Evolutionary conservation across 2,888 invertebrate species (phyloP).

Genomic region (Labia minor): DNA sequence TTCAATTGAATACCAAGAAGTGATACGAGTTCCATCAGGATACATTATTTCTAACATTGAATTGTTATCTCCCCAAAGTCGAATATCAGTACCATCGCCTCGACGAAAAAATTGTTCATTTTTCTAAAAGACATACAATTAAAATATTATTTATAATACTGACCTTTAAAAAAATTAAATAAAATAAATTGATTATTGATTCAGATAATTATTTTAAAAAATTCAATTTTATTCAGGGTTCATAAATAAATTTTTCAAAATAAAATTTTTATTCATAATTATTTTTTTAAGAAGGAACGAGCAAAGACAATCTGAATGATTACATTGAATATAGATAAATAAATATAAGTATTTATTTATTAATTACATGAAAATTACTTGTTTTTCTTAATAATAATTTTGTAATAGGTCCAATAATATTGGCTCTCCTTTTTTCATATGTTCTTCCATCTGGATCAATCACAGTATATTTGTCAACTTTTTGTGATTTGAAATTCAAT

Average conservation of each 20-base stretch:
- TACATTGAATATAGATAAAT: too few species aligned
- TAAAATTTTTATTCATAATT: too few species aligned
- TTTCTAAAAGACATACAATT: not conserved
- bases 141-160: too few species aligned
- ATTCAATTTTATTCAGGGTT: too few species aligned
- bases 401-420: not conserved
- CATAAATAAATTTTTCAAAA: too few species aligned
- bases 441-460: not conserved
- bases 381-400: not conserved
- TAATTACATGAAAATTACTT: not conserved
- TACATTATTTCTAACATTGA: not conserved
- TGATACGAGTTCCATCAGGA: not conserved
- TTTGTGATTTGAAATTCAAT: not conserved
- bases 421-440: not conserved
- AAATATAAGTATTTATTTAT: too few species aligned
- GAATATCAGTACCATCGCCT: not conserved
- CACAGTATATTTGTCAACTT: not conserved
- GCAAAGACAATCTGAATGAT: too few species aligned
- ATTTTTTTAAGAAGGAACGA: too few species aligned
- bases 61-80: not conserved
- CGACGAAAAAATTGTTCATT: not conserved
- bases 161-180: too few species aligned
- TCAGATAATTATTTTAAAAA: too few species aligned
- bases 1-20: not conserved
- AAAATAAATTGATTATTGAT: too few species aligned